phyloP scores from a whole-genome alignment of 64 coral and sea anemone genomes.

The Astreopora myriophthalma region DNA sequence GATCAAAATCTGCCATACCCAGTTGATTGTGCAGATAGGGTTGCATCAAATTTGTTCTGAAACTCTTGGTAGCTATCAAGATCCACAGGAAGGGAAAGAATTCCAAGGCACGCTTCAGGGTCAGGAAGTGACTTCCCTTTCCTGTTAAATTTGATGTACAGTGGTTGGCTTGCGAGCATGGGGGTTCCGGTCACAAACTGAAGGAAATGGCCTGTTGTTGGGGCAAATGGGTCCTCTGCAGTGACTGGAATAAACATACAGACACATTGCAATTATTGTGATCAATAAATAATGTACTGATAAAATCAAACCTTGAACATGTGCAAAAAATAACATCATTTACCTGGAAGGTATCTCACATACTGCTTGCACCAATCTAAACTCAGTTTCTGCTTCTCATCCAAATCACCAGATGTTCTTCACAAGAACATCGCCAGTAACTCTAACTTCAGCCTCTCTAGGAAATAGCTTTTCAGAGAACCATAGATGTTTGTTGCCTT shows the following conservation, averaged over 20 bases:
- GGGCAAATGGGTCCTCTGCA: conserved; percentile 2
- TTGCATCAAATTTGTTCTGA: neutral
- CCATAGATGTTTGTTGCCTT: conserved; percentile 10
- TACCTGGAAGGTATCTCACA: conserved; percentile 54
- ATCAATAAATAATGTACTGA: too few relatives aligned
- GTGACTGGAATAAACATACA: neutral
- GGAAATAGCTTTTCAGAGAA: conserved; percentile 46
- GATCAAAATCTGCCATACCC: neutral
- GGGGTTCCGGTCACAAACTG: conserved; percentile 67
- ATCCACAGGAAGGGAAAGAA: neutral
- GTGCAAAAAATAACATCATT: neutral
- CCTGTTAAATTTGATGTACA: neutral
- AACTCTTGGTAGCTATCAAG: neutral
- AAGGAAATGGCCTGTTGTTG: conserved; percentile 62
- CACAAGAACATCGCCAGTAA: conserved; percentile 9
- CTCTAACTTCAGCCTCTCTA: conserved; percentile 19
- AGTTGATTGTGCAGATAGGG: neutral
- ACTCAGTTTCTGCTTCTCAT: conserved; percentile 14
- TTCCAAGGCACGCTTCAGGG: neutral
- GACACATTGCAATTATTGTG: too few relatives aligned
- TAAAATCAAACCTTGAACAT: neutral
- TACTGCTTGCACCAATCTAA: conserved; percentile 49
- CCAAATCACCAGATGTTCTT: conserved; percentile 38
- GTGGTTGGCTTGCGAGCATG: conserved; percentile 1
- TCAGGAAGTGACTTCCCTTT: neutral